Evolutionary conservation across 35 echinoderm and acorn worm genomes (phyloP), one percentile per base, ranked within the genome.

Genomic region (Holothuria glaberrima): DNA sequence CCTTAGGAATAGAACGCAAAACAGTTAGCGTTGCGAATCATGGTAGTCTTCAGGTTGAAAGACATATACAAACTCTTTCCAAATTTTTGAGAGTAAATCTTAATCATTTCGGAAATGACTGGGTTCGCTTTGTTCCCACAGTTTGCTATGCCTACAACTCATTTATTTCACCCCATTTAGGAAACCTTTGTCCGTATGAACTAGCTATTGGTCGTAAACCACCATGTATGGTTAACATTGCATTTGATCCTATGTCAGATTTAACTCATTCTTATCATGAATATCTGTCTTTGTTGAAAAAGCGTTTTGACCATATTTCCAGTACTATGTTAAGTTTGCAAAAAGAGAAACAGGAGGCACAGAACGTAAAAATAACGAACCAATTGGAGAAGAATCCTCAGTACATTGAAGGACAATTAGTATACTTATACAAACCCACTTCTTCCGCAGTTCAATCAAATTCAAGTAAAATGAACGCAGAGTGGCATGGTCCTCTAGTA

Each of bases 301-400:
- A 90, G 14, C 29, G 57, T 41, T 77, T 90, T 77, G 38, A 90
- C 12, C 50, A 90, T 38, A 18, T 78, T 80, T 77, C 50, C 13
- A 0, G 32, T 19, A 79, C 88, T 22, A 78, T 89, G 73, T 25
- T 78, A 16, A 46, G 16, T 9, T 59, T 89, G 30, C 88, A 89
- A 38, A 74, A 30, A 58, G 13, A 33, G 34, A 58, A 89, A 36
- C 71, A 89, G 82, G 52, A 80, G 16, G 48, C 14, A 36, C 61
- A 48, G 18, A n/a, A n/a, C n/a, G n/a, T n/a, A n/a, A n/a, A n/a
- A n/a, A n/a, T n/a, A n/a, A n/a, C n/a, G n/a, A n/a, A 68, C 17
- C 14, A 62, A 33, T 52, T 86, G 18, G 3, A 44, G 18, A 92
- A 58, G 22, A 92, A 44, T 30, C 90, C 90, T 5, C 71, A 75